phyloP scores from a whole-genome alignment of 2,797 vertebrate species.

The Sebastolobus altivelis region DNA sequence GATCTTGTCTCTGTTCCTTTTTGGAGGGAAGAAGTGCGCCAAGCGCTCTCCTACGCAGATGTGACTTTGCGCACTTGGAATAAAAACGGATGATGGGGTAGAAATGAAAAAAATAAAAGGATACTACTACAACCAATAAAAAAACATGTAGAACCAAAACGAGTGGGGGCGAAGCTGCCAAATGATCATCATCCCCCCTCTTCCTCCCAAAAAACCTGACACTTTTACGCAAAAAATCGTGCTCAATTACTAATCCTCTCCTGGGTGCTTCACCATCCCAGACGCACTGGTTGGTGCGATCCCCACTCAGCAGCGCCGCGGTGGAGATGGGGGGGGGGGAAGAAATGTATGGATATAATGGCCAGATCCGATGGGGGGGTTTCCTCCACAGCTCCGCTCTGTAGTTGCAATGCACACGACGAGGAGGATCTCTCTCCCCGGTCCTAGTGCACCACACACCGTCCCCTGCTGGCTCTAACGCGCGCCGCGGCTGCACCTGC shows the following conservation, averaged over 20 bases:
- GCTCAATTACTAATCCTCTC: constrained; percentile 67
- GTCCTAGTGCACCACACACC: constrained; percentile 81
- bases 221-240: constrained; percentile 75
- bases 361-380: constrained; percentile 79
- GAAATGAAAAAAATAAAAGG: constrained; percentile 13
- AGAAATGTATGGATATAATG: constrained; percentile 81
- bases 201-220: constrained; percentile 40
- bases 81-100: constrained; percentile 38
- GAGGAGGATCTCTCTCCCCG: constrained; percentile 68
- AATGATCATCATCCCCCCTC: constrained; percentile 44
- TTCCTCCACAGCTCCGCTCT: constrained; percentile 77
- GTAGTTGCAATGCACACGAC: constrained; percentile 75
- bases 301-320: constrained; percentile 71
- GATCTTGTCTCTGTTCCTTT: constrained; percentile 69
- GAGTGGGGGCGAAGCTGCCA: constrained; percentile 43
- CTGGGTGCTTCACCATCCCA: constrained; percentile 66
- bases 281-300: constrained; percentile 68
- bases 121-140: constrained; percentile 36
- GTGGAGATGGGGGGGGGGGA: constrained; percentile 61
- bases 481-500: constrained; percentile 67
- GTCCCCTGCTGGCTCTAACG: constrained; percentile 54
- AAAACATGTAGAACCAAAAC: constrained; percentile 43
- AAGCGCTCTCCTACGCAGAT: constrained; percentile 74
- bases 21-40: constrained; percentile 72
- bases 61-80: constrained; percentile 76